Percentiles rank a stretch among this genome's conserved stretches.
Evolutionary conservation across 2,113 vertebrate genomes (phyloP).

Genomic region (Amblyopsis rosae): DNA sequence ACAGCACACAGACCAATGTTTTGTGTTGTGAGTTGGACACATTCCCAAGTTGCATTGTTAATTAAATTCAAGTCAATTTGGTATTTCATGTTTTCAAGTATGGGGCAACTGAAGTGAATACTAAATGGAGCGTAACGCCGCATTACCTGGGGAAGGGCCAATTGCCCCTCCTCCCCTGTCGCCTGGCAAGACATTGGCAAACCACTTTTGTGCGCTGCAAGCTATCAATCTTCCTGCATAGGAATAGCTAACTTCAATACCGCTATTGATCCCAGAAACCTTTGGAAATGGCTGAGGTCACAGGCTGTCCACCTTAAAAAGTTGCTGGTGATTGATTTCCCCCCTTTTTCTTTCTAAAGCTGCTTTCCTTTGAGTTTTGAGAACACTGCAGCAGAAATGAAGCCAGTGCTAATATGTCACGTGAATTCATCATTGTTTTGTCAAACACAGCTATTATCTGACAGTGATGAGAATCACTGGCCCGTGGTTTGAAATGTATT

Average conservation of each 20-base stretch:
- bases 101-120: conserved; percentile 16
- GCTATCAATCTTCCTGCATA: conserved; percentile 57
- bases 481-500: too few relatives aligned
- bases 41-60: conserved; percentile 1
- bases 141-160: conserved; percentile 4
- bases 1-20: too few relatives aligned
- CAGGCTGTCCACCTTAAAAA: conserved; percentile 35
- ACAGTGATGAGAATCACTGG: conserved; percentile 30
- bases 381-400: conserved; percentile 3
- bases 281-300: conserved; percentile 54
- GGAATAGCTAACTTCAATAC: conserved; percentile 51
- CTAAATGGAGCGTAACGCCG: conserved; percentile 31
- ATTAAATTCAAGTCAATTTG: conserved; percentile 13
- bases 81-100: conserved; percentile 28
- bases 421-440: conserved; percentile 41
- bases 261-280: conserved; percentile 43
- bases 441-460: conserved; percentile 33
- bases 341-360: neutral
- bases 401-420: conserved; percentile 18
- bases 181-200: conserved; percentile 36
- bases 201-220: conserved; percentile 49
- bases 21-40: too few relatives aligned
- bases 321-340: conserved; percentile 32
- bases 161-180: conserved; percentile 8
- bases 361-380: conserved; percentile 24